Evolutionary conservation across 2,888 invertebrate genomes (phyloP).

Genomic region (Pharmacophagus antenor): DNA sequence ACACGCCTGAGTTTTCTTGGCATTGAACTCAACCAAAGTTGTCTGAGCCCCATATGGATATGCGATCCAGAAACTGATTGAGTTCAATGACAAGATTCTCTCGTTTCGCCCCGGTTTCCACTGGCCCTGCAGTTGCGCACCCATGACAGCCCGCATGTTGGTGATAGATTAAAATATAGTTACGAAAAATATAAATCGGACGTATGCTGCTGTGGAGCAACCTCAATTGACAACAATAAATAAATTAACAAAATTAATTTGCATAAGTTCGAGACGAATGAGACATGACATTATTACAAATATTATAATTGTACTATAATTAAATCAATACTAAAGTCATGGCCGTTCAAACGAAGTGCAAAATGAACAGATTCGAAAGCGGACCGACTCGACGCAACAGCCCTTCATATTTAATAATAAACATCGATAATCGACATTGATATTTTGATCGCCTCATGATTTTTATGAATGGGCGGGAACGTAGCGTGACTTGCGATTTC

Average conservation of each 20-base stretch:
- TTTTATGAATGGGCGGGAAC: slow-evolving; percentile 23
- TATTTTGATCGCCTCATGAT: not conserved
- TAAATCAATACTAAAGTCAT: slow-evolving; percentile 21
- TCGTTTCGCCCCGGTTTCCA: too few relatives aligned
- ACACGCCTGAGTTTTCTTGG: too few relatives aligned
- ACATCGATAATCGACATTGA: not conserved
- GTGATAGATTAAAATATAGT: too few relatives aligned
- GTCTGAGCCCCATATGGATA: too few relatives aligned
- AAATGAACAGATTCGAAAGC: not conserved
- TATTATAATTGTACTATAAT: slow-evolving; percentile 8
- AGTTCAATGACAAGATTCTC: too few relatives aligned
- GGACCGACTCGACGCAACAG: not conserved
- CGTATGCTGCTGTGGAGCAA: too few relatives aligned
- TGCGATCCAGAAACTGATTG: too few relatives aligned
- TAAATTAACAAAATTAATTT: not conserved
- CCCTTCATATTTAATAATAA: slow-evolving; percentile 5
- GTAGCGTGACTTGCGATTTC: slow-evolving; percentile 21
- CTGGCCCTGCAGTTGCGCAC: too few relatives aligned
- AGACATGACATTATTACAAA: not conserved
- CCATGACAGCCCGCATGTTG: too few relatives aligned
- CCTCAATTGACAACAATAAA: not conserved
- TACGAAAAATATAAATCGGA: too few relatives aligned
- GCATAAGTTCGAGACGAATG: not conserved
- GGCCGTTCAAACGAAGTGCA: slow-evolving; percentile 19
- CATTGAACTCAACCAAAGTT: too few relatives aligned